A percentile compares a stretch with the other conserved stretches of the same genome.
Evolutionary conservation across 2,113 vertebrate genomes (phyloP).

Genomic region (Pandion haliaetus): DNA sequence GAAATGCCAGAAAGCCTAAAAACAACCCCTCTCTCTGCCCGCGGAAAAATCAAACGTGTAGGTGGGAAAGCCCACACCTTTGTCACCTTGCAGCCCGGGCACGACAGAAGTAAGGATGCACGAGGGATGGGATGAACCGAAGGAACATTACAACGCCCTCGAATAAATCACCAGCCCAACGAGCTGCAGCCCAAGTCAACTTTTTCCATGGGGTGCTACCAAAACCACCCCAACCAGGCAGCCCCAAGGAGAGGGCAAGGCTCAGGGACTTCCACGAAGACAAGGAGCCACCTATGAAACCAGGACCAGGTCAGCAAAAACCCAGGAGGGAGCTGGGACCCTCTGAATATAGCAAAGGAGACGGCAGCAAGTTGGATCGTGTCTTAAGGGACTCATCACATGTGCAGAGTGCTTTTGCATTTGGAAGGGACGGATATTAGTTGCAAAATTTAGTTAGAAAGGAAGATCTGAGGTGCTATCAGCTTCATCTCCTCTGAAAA

Average conservation of each 20-base stretch:
- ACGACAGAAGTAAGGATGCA: fast-evolving
- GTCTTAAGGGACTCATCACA: not conserved
- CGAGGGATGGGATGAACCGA: not conserved
- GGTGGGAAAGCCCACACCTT: not conserved
- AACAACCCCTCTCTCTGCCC: not conserved
- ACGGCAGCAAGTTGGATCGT: not conserved
- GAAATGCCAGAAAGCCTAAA: not conserved
- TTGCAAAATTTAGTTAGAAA: not conserved
- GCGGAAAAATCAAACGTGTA: not conserved
- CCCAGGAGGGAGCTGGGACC: not conserved
- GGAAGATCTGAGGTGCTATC: not conserved
- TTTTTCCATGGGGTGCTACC: not conserved
- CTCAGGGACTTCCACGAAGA: not conserved
- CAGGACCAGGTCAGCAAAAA: not conserved
- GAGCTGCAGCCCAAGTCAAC: not conserved
- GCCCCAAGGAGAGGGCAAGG: not conserved
- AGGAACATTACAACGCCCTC: fast-evolving
- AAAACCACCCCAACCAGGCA: not conserved
- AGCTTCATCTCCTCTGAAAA: not conserved
- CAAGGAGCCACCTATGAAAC: not conserved
- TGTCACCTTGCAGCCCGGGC: fast-evolving
- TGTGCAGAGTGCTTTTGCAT: fast-evolving
- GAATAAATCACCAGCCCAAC: not conserved
- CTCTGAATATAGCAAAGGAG: not conserved
- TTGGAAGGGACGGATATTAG: not conserved